A percentile compares a stretch with the other conserved stretches of the same genome.
These are phyloP conservation scores for Phthorimaea operculella DNA, from an alignment of 1,140 invertebrate genomes.

Conservation along the genomic window DNA sequence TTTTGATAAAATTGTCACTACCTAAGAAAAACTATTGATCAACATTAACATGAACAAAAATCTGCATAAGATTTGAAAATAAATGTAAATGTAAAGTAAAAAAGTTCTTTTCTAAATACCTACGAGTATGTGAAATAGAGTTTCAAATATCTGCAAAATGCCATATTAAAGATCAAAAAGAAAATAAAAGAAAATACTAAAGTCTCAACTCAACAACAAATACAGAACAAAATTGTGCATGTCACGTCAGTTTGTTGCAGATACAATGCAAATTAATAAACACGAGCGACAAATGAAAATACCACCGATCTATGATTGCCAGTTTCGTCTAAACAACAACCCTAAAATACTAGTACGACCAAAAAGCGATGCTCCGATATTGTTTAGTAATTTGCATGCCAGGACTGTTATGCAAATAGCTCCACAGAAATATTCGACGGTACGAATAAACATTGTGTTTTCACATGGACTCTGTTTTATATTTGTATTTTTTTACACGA, in stretches of 20 bases:
- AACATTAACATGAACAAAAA: no score
- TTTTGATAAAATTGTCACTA: no score
- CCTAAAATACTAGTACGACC: neutral
- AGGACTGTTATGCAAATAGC: slow-evolving; percentile 9
- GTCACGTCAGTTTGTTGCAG: neutral
- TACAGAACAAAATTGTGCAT: no score
- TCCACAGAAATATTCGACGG: slow-evolving; percentile 1
- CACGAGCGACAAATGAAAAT: neutral
- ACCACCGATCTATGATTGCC: neutral
- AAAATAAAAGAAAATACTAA: no score
- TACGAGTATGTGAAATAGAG: no score
- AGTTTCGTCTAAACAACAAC: neutral
- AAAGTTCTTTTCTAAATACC: no score
- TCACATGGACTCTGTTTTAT: slow-evolving; percentile 9
- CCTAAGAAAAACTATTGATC: no score
- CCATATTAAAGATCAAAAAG: no score
- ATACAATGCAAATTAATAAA: neutral
- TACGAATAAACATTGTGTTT: slow-evolving; percentile 17
- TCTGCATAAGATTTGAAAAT: no score
- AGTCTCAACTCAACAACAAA: no score
- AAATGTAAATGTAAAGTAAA: no score
- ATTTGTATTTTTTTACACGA: slow-evolving; percentile 3
- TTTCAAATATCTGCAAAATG: no score
- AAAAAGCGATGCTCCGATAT: slow-evolving; percentile 4
- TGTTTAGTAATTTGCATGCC: slow-evolving; percentile 8